These are phyloP conservation scores for Plebejus argus DNA, from an alignment of 2,888 invertebrate genomes.

Conservation along the genomic window DNA sequence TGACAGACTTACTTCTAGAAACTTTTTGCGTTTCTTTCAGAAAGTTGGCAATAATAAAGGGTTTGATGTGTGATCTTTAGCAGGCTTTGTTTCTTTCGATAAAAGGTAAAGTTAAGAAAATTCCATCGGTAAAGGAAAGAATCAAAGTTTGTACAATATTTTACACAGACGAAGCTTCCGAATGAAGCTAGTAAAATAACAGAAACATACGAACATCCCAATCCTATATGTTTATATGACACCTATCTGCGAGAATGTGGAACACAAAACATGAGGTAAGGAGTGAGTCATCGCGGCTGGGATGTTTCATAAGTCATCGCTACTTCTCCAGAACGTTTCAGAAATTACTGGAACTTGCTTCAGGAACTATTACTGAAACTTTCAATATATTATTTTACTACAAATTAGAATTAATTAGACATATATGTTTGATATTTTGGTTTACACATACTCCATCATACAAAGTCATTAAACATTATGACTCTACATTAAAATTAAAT, in stretches of 20 bases:
- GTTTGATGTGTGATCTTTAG: no score
- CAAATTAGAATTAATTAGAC: not conserved
- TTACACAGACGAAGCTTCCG: no score
- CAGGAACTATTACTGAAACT: not conserved
- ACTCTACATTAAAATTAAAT: not conserved
- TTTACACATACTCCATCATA: no score
- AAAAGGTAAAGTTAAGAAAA: no score
- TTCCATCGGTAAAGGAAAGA: no score
- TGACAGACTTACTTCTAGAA: no score
- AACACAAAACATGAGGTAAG: slow-evolving; percentile 7
- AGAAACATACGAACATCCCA: not conserved
- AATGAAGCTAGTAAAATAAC: not conserved
- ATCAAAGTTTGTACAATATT: no score
- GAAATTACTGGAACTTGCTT: not conserved
- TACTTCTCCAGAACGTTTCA: not conserved
- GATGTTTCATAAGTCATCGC: slow-evolving; percentile 27
- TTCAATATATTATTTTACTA: not conserved
- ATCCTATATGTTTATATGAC: slow-evolving; percentile 11
- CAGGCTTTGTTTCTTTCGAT: no score
- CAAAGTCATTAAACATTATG: not conserved
- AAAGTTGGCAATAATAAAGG: no score
- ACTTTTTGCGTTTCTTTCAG: no score
- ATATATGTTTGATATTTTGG: not conserved
- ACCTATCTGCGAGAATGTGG: not conserved
- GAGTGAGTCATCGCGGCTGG: slow-evolving; percentile 35